A percentile compares a stretch with the other conserved stretches of the same genome.
Conservation (phyloP, 2,888 invertebrate species). For the Maniola hyperantus region DNA sequence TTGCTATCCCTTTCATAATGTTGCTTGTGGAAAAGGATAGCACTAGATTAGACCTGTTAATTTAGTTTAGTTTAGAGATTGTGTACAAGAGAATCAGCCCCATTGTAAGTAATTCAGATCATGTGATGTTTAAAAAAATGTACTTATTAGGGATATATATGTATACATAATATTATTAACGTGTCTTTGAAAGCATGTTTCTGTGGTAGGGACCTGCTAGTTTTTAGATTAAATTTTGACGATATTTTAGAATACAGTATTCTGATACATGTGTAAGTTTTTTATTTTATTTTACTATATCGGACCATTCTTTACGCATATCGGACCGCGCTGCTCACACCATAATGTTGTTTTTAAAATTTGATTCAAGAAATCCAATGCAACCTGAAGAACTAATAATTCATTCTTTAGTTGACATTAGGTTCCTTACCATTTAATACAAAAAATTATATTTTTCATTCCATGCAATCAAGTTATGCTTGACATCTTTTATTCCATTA, state of each 20-base stretch:
- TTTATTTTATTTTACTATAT: conserved; percentile 31
- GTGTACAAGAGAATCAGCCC: too few species aligned
- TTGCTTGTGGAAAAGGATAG: too few species aligned
- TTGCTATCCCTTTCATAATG: too few species aligned
- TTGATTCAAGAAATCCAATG: too few species aligned
- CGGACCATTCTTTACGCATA: not conserved
- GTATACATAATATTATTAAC: conserved; percentile 48
- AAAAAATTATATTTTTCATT: not conserved
- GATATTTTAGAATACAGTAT: conserved; percentile 74
- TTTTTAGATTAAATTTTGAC: conserved; percentile 61
- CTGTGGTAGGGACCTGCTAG: conserved; percentile 74
- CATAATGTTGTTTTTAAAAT: not conserved
- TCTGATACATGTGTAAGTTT: conserved; percentile 51
- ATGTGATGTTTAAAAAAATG: conserved; percentile 65
- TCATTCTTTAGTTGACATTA: not conserved
- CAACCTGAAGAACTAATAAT: not conserved
- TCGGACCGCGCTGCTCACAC: not conserved
- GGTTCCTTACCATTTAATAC: not conserved
- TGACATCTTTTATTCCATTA: too few species aligned
- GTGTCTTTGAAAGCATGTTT: conserved; percentile 63
- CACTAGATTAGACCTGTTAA: too few species aligned
- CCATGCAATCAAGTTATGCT: too few species aligned
- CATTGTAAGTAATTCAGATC: conserved; percentile 38
- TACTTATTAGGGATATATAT: conserved; percentile 44
- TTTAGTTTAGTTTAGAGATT: too few species aligned